phyloP scores from a whole-genome alignment of 2,888 invertebrate species.

The Seira musarum region DNA sequence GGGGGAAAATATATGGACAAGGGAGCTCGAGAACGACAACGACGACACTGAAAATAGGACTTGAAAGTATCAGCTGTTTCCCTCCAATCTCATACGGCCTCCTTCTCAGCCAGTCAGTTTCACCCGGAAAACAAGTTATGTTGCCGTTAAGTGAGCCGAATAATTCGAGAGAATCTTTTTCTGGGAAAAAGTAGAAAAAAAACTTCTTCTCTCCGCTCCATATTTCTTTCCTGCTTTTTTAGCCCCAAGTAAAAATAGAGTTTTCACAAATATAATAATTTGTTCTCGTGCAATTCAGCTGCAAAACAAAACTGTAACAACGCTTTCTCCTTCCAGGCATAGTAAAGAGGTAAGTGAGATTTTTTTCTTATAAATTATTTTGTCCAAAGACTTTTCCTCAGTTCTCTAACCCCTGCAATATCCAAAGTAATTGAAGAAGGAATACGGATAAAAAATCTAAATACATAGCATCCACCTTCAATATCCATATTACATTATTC shows the following conservation, averaged over 20 bases:
- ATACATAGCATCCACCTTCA: too few species aligned
- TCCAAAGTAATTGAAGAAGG: too few species aligned
- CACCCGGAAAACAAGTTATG: constrained; percentile 43
- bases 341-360: too few species aligned
- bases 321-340: too few species aligned
- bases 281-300: too few species aligned
- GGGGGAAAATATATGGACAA: neutral
- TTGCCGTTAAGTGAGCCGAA: constrained; percentile 47
- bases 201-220: neutral
- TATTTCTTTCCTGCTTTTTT: neutral
- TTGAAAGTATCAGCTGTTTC: constrained; percentile 15
- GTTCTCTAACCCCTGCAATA: too few species aligned
- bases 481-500: too few species aligned
- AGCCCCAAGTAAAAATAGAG: neutral
- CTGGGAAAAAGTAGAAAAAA: constrained; percentile 11
- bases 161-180: constrained; percentile 52
- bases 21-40: neutral
- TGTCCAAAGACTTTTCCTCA: too few species aligned
- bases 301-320: too few species aligned
- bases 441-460: too few species aligned
- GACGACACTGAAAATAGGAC: neutral
- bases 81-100: neutral
- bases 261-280: too few species aligned
- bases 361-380: too few species aligned
- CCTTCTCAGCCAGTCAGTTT: neutral